Percentiles rank a stretch among this genome's conserved stretches.
Evolutionary conservation across 2,888 invertebrate genomes (phyloP).

Genomic region (Spodoptera littoralis): DNA sequence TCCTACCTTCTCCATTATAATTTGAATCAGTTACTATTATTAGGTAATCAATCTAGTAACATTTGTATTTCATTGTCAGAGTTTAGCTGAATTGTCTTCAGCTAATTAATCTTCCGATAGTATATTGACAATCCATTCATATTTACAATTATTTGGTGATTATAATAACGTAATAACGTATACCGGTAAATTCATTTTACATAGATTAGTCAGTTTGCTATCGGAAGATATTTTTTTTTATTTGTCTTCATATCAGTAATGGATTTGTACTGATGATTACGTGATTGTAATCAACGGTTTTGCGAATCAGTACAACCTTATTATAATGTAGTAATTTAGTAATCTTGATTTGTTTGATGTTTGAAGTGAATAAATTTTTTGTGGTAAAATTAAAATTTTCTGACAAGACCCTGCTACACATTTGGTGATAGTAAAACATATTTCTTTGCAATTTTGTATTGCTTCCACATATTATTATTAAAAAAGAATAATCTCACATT

Average conservation of each 20-base stretch:
- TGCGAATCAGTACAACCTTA: constrained; percentile 36
- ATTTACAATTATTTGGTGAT: not conserved
- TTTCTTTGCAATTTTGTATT: constrained; percentile 67
- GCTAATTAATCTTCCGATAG: constrained; percentile 38
- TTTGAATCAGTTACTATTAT: constrained; percentile 22
- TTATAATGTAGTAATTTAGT: constrained; percentile 27
- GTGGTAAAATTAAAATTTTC: constrained; percentile 11
- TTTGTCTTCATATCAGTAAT: constrained; percentile 18
- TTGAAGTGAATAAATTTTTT: constrained; percentile 16
- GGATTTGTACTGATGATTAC: constrained; percentile 17
- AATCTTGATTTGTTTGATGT: constrained; percentile 22
- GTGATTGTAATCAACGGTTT: constrained; percentile 22
- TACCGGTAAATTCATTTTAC: not conserved
- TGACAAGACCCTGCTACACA: constrained; percentile 18
- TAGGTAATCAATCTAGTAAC: constrained; percentile 37
- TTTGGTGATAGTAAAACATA: constrained; percentile 8
- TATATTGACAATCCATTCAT: not conserved
- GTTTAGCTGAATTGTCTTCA: constrained; percentile 9
- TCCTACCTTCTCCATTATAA: too few relatives aligned
- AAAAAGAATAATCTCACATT: constrained; percentile 76
- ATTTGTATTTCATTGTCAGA: constrained; percentile 27
- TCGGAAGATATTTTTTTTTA: constrained; percentile 38
- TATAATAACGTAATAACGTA: too few relatives aligned
- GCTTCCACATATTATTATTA: constrained; percentile 86
- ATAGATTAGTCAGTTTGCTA: constrained; percentile 20